These are phyloP conservation scores for Leptoteleia sp. DNA, from an alignment of 1,140 invertebrate species.

Conservation along the genomic window DNA sequence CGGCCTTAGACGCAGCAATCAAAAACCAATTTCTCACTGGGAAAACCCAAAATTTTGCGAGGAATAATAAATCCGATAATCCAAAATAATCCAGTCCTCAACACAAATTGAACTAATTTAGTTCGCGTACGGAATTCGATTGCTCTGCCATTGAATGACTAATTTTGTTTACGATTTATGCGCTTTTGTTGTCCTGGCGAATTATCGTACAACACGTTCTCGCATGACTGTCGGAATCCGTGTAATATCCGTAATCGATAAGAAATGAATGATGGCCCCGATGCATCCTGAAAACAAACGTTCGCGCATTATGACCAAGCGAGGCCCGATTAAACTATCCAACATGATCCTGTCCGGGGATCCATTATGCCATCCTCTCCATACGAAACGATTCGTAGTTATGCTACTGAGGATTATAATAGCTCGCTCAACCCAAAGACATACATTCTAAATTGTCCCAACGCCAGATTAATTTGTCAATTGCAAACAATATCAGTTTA, in stretches of 20 bases:
- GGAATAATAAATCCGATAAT: no score
- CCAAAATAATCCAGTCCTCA: no score
- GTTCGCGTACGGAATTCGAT: no score
- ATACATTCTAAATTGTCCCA: conserved; percentile 27
- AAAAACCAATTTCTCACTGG: no score
- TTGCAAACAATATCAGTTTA: conserved; percentile 19
- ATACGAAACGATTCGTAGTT: conserved; percentile 36
- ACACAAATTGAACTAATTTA: no score
- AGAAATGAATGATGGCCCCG: conserved; percentile 18
- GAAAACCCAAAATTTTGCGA: no score
- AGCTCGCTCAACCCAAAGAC: conserved; percentile 23
- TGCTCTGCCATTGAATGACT: no score
- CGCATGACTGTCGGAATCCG: conserved; percentile 3
- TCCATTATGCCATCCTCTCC: conserved; percentile 44
- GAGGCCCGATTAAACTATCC: conserved; percentile 40
- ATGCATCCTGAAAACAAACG: conserved; percentile 17
- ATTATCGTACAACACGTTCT: conserved; percentile 2
- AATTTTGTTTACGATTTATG: neutral
- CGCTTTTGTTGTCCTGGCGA: neutral
- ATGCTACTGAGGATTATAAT: conserved; percentile 41
- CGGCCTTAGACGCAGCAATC: no score
- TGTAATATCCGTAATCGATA: conserved; percentile 12
- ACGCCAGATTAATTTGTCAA: conserved; percentile 36
- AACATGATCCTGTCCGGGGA: conserved; percentile 19
- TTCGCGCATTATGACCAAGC: conserved; percentile 11